phyloP scores from a whole-genome alignment of 2,797 vertebrate genomes.

The Gouania willdenowi region DNA sequence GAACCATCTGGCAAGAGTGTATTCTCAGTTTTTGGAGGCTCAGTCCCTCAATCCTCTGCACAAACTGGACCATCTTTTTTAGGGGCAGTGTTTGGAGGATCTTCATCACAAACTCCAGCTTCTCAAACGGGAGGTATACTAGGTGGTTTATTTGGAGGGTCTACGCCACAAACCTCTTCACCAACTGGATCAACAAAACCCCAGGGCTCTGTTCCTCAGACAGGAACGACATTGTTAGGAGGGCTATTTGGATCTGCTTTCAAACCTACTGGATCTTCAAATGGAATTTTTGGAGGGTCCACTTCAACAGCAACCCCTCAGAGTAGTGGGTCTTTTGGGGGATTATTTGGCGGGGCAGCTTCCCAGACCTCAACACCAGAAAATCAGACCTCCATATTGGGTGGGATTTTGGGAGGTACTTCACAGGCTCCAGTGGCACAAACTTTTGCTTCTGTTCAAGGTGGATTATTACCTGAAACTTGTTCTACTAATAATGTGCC shows the following conservation, averaged over 20 bases:
- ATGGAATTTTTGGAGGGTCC: conserved; percentile 68
- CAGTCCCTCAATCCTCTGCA: conserved; percentile 54
- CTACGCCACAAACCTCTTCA: conserved; percentile 37
- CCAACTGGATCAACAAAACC: conserved; percentile 30
- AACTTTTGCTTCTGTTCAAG: conserved; percentile 47
- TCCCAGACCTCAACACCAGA: conserved; percentile 46
- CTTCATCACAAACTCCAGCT: conserved; percentile 51
- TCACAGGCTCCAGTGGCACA: conserved; percentile 43
- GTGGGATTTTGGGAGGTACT: conserved; percentile 56
- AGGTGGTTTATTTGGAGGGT: conserved; percentile 69
- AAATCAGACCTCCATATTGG: conserved; percentile 57
- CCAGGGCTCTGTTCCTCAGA: conserved; percentile 43
- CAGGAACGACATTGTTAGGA: conserved; percentile 75
- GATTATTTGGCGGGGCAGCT: conserved; percentile 31
- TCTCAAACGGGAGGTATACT: conserved; percentile 74
- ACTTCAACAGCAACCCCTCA: conserved; percentile 47
- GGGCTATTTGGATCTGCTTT: conserved; percentile 59
- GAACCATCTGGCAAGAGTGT: conserved; percentile 54
- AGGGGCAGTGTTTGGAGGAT: conserved; percentile 66
- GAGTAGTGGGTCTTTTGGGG: conserved; percentile 51
- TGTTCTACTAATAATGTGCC: conserved; percentile 56
- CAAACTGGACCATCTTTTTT: conserved; percentile 64
- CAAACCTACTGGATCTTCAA: conserved; percentile 43
- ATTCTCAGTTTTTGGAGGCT: conserved; percentile 59
- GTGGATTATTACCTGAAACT: conserved; percentile 56